phyloP scores from a whole-genome alignment of 2,888 invertebrate species.

The Rutpela maculata region DNA sequence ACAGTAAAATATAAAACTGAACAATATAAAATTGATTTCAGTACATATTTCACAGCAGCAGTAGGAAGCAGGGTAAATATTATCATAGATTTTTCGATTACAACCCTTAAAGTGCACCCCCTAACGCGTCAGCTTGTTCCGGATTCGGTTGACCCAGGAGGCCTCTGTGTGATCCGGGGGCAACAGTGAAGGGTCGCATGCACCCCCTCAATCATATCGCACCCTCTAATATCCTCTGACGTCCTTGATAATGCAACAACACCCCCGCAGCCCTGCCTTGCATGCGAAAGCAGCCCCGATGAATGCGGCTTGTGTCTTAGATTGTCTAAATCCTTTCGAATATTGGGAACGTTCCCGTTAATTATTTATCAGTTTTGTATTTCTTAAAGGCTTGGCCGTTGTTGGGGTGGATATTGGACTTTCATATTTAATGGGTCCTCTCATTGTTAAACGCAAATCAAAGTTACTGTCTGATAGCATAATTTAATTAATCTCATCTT shows the following conservation, averaged over 20 bases:
- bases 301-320: constrained; percentile 48
- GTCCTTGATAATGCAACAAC: constrained; percentile 73
- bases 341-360: constrained; percentile 43
- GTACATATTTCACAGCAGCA: constrained; percentile 32
- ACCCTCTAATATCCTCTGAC: constrained; percentile 74
- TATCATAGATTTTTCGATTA: constrained; percentile 61
- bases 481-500: neutral
- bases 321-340: constrained; percentile 36
- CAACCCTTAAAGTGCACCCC: constrained; percentile 62
- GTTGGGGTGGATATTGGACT: constrained; percentile 1
- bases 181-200: constrained; percentile 59
- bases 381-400: constrained; percentile 6
- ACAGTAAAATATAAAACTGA: neutral
- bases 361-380: constrained; percentile 48
- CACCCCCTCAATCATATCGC: constrained; percentile 73
- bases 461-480: neutral
- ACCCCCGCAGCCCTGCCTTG: constrained; percentile 63
- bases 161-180: constrained; percentile 63
- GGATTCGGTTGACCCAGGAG: constrained; percentile 71
- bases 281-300: constrained; percentile 50
- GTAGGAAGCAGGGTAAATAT: constrained; percentile 56
- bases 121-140: constrained; percentile 64
- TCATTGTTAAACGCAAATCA: constrained; percentile 9
- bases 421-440: constrained; percentile 29
- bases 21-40: constrained; percentile 29